Conservation (phyloP, 1,140 invertebrate species). For the Chlorops oryzae region DNA sequence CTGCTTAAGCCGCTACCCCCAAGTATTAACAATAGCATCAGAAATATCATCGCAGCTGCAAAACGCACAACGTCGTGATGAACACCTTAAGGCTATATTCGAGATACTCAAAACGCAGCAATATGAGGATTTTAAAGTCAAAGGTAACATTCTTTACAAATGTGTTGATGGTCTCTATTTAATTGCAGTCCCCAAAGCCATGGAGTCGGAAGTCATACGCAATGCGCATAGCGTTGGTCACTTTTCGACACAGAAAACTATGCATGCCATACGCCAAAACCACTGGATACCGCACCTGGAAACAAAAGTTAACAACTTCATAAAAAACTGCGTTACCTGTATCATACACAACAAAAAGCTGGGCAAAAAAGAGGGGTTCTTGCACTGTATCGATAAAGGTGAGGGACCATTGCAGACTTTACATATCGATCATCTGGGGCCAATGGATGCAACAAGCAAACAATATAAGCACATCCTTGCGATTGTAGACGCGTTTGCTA, state of each 20-base stretch:
- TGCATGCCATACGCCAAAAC: slow-evolving; percentile 33
- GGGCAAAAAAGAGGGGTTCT: slow-evolving; percentile 41
- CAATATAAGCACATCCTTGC: slow-evolving; percentile 44
- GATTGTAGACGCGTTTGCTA: slow-evolving; percentile 44
- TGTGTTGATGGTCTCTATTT: neutral
- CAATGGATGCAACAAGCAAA: slow-evolving; percentile 36
- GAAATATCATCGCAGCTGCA: neutral
- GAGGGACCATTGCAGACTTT: too few relatives aligned
- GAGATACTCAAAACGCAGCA: neutral
- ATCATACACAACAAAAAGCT: slow-evolving; percentile 23
- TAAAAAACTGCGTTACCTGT: slow-evolving; percentile 29
- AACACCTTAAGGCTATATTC: neutral
- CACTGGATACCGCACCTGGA: slow-evolving; percentile 41
- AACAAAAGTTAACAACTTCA: slow-evolving; percentile 28
- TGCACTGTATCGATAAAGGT: slow-evolving; percentile 31
- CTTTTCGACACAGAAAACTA: slow-evolving; percentile 26
- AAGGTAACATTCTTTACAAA: slow-evolving; percentile 5
- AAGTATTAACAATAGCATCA: slow-evolving; percentile 12
- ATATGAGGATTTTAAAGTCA: slow-evolving; percentile 3
- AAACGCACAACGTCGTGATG: slow-evolving; percentile 7
- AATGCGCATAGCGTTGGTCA: slow-evolving; percentile 20
- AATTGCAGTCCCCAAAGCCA: neutral
- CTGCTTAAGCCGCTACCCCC: slow-evolving; percentile 42
- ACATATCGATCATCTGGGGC: too few relatives aligned
- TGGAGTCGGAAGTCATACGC: slow-evolving; percentile 9